Base-by-base conservation (phyloP, 2,888 invertebrate genomes). In the Ectobius pallidus region DNA sequence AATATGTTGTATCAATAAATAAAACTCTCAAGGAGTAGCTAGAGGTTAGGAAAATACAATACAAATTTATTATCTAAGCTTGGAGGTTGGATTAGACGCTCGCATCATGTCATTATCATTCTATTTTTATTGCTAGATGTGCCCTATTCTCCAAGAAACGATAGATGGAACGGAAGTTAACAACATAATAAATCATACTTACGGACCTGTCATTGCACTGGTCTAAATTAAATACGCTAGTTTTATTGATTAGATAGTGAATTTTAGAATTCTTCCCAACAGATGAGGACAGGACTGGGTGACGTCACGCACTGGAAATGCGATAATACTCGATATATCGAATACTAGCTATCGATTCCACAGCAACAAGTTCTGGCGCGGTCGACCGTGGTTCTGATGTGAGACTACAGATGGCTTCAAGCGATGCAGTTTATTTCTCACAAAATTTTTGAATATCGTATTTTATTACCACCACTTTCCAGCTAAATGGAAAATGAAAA, bases 181-280 rank as follows among this genome's bases (percentile, higher is more conserved):
- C 16, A 3, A 30, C 18, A 30, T 30, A 9, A 1, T 16, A 30
- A 58, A 30, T 30, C 14, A 30, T 30, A 58, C 32, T 30, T 58
- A 58, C 58, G 32, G n/a, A 30, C 58, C 30, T 58, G 58, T 58
- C 58, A 58, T 58, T 1, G 32, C 58, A 58, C 58, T 58, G 32
- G n/a, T 32, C n/a, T 58, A 58, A 58, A 58, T n/a, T 58, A 30
- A 14, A 58, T 30, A 30, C 32, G 4, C 3, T 58, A 30, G 16
- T 22, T 52, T 55, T 58, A 58, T 58, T 58, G 58, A 58, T 58
- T 52, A 32, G 32, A 16, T 58, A 7, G 14, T 32, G 3, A 58
- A 30, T n/a, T 58, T 20, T 32, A 11, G 3, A 1, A 6, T 16
- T 58, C 18, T 16, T 30, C 22, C 52, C 30, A n/a, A 58, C 58